Conservation (phyloP, 2,113 vertebrate genomes). For the Micronisus gabar region DNA sequence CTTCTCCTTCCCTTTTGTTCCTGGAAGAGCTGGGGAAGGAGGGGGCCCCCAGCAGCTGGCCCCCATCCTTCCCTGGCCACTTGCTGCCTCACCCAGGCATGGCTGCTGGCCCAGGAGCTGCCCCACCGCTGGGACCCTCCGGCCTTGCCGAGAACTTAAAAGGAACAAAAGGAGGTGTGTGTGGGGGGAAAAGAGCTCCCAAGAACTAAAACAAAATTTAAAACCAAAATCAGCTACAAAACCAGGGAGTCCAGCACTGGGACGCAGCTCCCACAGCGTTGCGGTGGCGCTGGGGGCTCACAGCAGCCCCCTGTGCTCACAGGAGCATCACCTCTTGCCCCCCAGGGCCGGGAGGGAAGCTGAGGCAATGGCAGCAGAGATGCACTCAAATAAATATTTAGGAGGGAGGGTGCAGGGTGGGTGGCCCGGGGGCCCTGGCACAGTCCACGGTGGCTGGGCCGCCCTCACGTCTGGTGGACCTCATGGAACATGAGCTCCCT, state of each 20-base stretch:
- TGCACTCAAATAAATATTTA: slow-evolving; percentile 65
- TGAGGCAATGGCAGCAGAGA: not conserved
- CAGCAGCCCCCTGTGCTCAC: not conserved
- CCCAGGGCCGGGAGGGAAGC: not conserved
- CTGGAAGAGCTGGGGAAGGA: not conserved
- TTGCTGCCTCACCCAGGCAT: not conserved
- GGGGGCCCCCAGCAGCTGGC: not conserved
- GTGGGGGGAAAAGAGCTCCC: not conserved
- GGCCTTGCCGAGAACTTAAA: not conserved
- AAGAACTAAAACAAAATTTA: not conserved
- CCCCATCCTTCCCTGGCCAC: not conserved
- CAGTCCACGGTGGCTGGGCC: not conserved
- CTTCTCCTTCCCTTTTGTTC: not conserved
- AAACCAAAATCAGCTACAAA: not conserved
- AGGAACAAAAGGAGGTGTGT: not conserved
- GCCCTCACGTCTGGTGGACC: slow-evolving; percentile 87
- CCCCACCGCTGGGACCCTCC: not conserved
- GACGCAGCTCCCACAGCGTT: not conserved
- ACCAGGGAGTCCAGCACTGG: not conserved
- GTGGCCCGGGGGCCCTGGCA: not conserved
- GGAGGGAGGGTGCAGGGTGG: not conserved
- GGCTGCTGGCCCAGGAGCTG: not conserved
- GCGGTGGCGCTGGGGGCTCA: not conserved
- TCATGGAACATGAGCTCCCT: slow-evolving; percentile 93
- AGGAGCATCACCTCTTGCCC: not conserved